Evolutionary conservation across 2,888 invertebrate species (phyloP), one percentile per base, ranked within the genome.

Genomic region (Crossocerus cetratus): DNA sequence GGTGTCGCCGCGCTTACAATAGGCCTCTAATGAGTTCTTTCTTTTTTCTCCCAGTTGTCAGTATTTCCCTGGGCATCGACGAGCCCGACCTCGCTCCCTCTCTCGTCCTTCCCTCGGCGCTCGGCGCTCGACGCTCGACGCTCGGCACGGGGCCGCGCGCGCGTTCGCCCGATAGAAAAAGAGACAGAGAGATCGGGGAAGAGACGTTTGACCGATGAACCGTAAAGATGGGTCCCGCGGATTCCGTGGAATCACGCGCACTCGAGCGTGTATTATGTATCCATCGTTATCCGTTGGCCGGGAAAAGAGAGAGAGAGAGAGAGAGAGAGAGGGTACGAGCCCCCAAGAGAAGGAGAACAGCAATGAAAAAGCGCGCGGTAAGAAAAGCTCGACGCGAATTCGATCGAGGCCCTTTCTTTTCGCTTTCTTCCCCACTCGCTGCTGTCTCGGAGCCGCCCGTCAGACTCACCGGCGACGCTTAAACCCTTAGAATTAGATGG

Each of bases 211-310:
- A 74, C 69, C 72, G 58, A 45, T 49, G 62, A 18, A 72, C 65
- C 74, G 74, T 75, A 49, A 75, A 69, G 75, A 75, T 69, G 72
- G 63, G 55, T 72, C 63, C 57, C 68, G 65, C 66, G 72, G 66
- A 73, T 76, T 76, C 57, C 64, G 66, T 70, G 70, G 65, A 74
- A 74, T 76, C 76, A 61, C 62, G 49, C 16, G 14, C 49, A 13
- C 3, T 49, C 49, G 16, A 16, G n/a, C 75, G 72, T 65, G 69
- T 69, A 75, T 72, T 75, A 75, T 72, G 65, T 75, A 72, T 75
- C 75, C 72, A 65, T 72, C 75, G 72, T 72, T 72, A 75, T 75
- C 69, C 59, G 61, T 63, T 63, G 58, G 68, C 42, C 44, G 61
- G n/a, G 23, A 43, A n/a, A 11, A 18, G 43, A 8, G 61, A 64